A percentile compares a stretch with the other conserved stretches of the same genome.
Evolutionary conservation across 2,797 vertebrate genomes (phyloP).

Genomic region (Atherinosoma microstoma): DNA sequence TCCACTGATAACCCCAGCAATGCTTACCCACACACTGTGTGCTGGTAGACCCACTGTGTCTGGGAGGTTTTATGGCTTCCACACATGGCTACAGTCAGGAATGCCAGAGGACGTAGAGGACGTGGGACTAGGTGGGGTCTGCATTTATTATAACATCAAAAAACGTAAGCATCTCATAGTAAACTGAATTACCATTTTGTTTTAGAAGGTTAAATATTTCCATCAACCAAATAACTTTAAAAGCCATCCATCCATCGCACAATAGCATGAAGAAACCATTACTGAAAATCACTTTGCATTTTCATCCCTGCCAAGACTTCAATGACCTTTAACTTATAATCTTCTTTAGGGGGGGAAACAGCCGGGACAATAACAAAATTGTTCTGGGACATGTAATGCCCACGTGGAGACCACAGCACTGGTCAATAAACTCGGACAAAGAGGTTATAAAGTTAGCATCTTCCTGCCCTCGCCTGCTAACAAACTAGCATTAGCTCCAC

Average conservation of each 20-base stretch:
- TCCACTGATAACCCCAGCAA: neutral
- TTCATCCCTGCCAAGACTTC: slow-evolving; percentile 11
- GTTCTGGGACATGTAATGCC: rapidly evolving
- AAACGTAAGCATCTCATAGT: neutral
- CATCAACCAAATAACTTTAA: neutral
- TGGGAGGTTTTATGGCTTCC: slow-evolving; percentile 27
- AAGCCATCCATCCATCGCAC: neutral
- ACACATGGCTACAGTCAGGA: slow-evolving; percentile 18
- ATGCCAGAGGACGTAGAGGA: slow-evolving; percentile 35
- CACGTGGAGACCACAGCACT: rapidly evolving
- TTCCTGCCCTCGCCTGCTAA: slow-evolving; percentile 56
- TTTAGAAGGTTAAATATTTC: neutral
- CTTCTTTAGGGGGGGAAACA: neutral
- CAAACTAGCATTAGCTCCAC: slow-evolving; percentile 60
- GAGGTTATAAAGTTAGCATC: slow-evolving; percentile 45
- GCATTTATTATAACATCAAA: neutral
- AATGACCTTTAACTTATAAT: neutral
- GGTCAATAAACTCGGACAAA: neutral
- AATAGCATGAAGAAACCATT: neutral
- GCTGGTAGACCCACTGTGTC: slow-evolving; percentile 1
- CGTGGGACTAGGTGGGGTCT: neutral
- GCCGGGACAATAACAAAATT: neutral
- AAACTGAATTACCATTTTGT: neutral
- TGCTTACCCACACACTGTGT: neutral
- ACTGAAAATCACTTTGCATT: neutral